Evolutionary conservation across 2,113 vertebrate genomes (phyloP).

Genomic region (Cygnus buccinator): DNA sequence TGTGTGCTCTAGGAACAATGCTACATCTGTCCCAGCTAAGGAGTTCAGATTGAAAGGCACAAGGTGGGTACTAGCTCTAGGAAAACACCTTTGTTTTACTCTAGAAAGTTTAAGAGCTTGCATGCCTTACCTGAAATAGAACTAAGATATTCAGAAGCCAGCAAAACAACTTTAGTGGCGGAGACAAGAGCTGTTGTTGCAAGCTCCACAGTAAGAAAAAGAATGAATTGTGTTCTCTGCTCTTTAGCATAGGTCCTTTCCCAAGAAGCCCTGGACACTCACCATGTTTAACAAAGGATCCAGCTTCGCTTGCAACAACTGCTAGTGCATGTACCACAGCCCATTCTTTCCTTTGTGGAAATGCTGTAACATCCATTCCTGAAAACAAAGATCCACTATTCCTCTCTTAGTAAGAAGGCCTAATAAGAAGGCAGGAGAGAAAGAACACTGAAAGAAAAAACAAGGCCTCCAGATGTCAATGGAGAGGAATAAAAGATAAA

Average conservation of each 20-base stretch:
- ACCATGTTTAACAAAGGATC: not conserved
- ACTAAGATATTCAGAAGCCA: not conserved
- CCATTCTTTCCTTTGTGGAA: not conserved
- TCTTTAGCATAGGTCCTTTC: not conserved
- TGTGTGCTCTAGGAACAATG: not conserved
- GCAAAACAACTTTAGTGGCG: not conserved
- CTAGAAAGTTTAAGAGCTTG: not conserved
- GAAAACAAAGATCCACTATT: not conserved
- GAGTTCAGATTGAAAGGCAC: not conserved
- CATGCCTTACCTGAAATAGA: not conserved
- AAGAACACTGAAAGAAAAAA: not conserved
- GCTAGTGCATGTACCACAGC: fast-evolving
- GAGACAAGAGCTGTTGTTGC: not conserved
- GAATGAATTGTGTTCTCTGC: fast-evolving
- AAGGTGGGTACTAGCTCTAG: not conserved
- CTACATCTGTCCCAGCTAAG: not conserved
- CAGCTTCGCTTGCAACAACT: not conserved
- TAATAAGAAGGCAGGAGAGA: not conserved
- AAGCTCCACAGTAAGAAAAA: not conserved
- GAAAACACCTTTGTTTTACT: not conserved
- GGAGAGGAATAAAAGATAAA: not conserved
- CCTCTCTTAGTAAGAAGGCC: not conserved
- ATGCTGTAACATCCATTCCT: not conserved
- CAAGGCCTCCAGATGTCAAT: not conserved
- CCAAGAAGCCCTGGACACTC: not conserved